These are phyloP conservation scores for Andrena camellia DNA, from an alignment of 2,888 invertebrate species.

Conservation along the genomic window DNA sequence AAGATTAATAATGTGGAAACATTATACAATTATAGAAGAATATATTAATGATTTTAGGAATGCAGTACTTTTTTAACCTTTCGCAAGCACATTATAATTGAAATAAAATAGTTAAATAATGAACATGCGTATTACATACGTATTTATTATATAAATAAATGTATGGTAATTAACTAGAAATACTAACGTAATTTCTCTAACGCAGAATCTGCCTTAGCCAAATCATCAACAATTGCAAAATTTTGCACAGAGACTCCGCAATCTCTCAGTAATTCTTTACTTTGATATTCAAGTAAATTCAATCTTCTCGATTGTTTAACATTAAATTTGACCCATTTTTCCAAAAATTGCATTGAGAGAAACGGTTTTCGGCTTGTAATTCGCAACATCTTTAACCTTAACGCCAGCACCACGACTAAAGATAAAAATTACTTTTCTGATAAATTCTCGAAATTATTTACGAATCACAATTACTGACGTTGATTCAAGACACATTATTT, in stretches of 20 bases:
- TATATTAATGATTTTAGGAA: not conserved
- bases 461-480: not conserved
- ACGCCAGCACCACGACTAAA: not conserved
- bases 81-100: not conserved
- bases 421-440: not conserved
- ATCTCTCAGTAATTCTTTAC: conserved; percentile 95
- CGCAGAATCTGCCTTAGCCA: conserved; percentile 87
- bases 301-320: conserved; percentile 87
- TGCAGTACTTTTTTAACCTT: not conserved
- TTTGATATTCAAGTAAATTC: conserved; percentile 98
- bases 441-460: conserved; percentile 8
- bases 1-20: not conserved
- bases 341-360: conserved; percentile 65
- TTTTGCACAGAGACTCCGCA: conserved; percentile 95
- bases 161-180: conserved; percentile 19
- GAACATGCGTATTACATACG: too few species aligned
- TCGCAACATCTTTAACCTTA: conserved; percentile 79
- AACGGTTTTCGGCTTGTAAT: conserved; percentile 74
- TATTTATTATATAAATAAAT: not conserved
- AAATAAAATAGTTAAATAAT: not conserved
- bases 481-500: not conserved
- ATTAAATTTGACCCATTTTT: conserved; percentile 69
- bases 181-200: conserved; percentile 90
- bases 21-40: not conserved
- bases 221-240: conserved; percentile 93